phyloP scores from a whole-genome alignment of 2,797 vertebrate species.

The Melanotaenia parkinsoni region DNA sequence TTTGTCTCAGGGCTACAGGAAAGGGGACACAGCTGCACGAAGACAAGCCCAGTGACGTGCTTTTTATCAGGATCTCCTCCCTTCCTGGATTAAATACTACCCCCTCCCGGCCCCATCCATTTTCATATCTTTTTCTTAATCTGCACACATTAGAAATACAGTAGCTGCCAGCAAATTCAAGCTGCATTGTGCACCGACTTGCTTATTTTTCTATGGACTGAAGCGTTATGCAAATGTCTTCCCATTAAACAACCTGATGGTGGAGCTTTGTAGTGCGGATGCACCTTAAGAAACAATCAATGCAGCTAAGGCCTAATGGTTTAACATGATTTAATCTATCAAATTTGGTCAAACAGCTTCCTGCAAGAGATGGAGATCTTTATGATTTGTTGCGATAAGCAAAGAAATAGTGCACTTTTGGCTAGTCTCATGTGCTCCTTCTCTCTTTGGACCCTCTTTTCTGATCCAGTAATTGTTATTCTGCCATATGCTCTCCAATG shows the following conservation, averaged over 20 bases:
- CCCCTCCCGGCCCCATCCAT: not conserved
- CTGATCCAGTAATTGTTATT: slow-evolving; percentile 67
- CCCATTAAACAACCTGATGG: slow-evolving; percentile 5
- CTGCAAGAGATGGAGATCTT: slow-evolving; percentile 51
- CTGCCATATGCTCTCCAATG: slow-evolving; percentile 55
- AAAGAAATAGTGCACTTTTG: slow-evolving; percentile 36
- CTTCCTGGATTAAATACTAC: slow-evolving; percentile 41
- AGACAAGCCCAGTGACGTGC: slow-evolving; percentile 24
- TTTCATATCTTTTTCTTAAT: slow-evolving; percentile 32
- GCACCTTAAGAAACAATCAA: slow-evolving; percentile 24
- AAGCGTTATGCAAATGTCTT: slow-evolving; percentile 42
- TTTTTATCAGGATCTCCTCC: slow-evolving; percentile 51
- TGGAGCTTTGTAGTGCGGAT: slow-evolving; percentile 56
- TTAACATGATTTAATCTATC: slow-evolving; percentile 30
- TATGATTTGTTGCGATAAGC: slow-evolving; percentile 37
- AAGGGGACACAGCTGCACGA: slow-evolving; percentile 55
- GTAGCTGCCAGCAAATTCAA: slow-evolving; percentile 7
- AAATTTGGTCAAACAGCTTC: slow-evolving; percentile 50
- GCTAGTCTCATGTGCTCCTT: slow-evolving; percentile 29
- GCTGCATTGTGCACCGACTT: slow-evolving; percentile 12
- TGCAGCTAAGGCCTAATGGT: slow-evolving; percentile 42
- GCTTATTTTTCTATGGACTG: slow-evolving; percentile 39
- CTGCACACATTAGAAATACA: slow-evolving; percentile 22
- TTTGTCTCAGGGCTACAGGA: slow-evolving; percentile 38
- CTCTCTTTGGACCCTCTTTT: slow-evolving; percentile 24